These are phyloP conservation scores for Oscheius sp. DNA, from an alignment of 2,888 invertebrate genomes.

Conservation along the genomic window DNA sequence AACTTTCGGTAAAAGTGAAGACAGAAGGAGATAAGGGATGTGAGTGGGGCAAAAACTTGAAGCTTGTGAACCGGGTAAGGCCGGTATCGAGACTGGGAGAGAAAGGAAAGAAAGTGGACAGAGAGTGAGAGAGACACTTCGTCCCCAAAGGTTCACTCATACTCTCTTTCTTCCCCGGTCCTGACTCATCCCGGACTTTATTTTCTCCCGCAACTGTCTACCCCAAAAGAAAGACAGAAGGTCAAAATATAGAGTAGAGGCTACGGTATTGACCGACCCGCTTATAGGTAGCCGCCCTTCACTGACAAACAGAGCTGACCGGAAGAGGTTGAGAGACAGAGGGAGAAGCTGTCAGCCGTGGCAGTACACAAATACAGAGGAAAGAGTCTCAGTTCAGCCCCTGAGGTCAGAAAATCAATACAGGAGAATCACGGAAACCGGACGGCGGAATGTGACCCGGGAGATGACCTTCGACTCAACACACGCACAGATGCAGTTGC, in stretches of 20 bases:
- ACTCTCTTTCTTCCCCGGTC: no score
- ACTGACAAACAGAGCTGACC: constrained; percentile 32
- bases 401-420: constrained; percentile 38
- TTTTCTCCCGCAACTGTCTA: not conserved
- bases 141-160: no score
- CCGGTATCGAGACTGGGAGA: not conserved
- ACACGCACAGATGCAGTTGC: no score
- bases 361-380: constrained; percentile 13
- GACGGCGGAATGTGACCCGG: constrained; percentile 5
- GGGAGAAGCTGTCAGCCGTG: constrained; percentile 18
- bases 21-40: not conserved
- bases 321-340: not conserved
- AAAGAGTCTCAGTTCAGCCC: not conserved
- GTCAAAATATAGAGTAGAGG: not conserved
- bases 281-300: constrained; percentile 16
- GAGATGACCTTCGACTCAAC: constrained; percentile 19
- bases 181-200: no score
- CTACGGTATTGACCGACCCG: constrained; percentile 32
- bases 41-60: constrained; percentile 30
- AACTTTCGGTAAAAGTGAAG: not conserved
- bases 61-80: constrained; percentile 25
- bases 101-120: not conserved
- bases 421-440: constrained; percentile 9
- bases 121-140: not conserved
- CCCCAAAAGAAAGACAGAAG: not conserved